Evolutionary conservation across 2,113 vertebrate genomes (phyloP).

Genomic region (Alces alces): DNA sequence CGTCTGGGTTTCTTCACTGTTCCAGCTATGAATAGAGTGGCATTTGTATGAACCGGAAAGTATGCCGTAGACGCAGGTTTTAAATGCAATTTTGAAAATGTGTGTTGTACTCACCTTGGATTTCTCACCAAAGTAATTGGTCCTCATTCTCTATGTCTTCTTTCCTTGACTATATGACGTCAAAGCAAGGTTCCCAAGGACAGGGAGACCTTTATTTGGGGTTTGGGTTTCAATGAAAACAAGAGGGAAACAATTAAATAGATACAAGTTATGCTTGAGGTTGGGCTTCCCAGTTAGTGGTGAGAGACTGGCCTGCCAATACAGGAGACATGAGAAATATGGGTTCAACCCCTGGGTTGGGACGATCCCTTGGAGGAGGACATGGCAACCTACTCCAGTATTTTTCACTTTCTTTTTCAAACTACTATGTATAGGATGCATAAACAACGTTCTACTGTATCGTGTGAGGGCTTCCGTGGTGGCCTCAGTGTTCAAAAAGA

Average conservation of each 20-base stretch:
- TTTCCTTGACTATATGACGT: not conserved
- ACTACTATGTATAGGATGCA: not conserved
- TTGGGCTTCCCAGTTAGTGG: not conserved
- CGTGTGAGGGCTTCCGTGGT: accelerated
- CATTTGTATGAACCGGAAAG: accelerated
- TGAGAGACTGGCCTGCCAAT: accelerated
- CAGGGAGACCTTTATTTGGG: accelerated
- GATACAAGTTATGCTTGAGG: not conserved
- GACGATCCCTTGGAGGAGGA: not conserved
- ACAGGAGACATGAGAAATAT: accelerated
- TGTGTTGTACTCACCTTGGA: not conserved
- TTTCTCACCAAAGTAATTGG: not conserved
- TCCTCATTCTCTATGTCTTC: accelerated
- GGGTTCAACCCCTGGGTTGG: not conserved
- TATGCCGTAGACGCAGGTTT: accelerated
- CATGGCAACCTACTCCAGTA: not conserved
- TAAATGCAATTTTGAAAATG: not conserved
- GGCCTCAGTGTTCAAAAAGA: not conserved
- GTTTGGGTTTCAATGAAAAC: not conserved
- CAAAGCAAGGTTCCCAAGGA: not conserved
- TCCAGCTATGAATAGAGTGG: too few relatives aligned
- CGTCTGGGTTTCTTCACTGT: not conserved
- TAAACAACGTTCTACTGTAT: not conserved
- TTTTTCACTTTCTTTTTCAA: not conserved
- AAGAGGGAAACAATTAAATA: not conserved